Conservation (phyloP, 2,797 vertebrate genomes). For the Florisuga fusca region DNA sequence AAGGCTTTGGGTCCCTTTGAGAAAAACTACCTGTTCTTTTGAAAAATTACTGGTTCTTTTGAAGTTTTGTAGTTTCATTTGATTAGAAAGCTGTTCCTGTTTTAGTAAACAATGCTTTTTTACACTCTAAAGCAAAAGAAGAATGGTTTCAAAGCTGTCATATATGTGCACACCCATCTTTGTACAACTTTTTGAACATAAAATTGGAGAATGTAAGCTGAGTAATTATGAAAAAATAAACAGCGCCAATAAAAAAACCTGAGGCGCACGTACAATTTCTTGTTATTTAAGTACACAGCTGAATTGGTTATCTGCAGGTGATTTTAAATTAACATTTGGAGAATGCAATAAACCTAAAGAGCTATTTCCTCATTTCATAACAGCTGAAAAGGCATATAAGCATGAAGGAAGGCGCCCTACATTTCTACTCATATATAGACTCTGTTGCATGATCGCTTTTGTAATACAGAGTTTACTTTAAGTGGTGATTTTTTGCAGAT, state of each 20-base stretch:
- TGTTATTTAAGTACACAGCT: constrained; percentile 60
- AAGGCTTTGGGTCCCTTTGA: neutral
- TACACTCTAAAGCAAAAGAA: neutral
- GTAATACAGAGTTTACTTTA: constrained; percentile 11
- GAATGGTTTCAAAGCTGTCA: neutral
- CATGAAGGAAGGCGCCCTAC: constrained; percentile 31
- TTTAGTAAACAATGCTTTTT: neutral
- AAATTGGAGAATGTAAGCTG: constrained; percentile 1
- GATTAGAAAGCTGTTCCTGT: neutral
- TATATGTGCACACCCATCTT: neutral
- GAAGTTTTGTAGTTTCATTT: neutral
- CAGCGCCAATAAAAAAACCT: constrained; percentile 67
- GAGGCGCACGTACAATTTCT: constrained; percentile 36
- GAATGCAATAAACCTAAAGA: constrained; percentile 63
- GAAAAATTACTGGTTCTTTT: neutral
- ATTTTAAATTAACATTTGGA: constrained; percentile 68
- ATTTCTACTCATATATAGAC: constrained; percentile 18
- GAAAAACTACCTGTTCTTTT: neutral
- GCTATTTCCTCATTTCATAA: constrained; percentile 66
- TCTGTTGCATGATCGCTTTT: constrained; percentile 13
- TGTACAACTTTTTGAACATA: neutral
- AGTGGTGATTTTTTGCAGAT: neutral
- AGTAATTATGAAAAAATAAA: constrained; percentile 67
- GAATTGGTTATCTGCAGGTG: constrained; percentile 65
- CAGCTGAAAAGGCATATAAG: constrained; percentile 58